phyloP scores from a whole-genome alignment of 2,888 invertebrate genomes.

The Gnatocerus cornutus region DNA sequence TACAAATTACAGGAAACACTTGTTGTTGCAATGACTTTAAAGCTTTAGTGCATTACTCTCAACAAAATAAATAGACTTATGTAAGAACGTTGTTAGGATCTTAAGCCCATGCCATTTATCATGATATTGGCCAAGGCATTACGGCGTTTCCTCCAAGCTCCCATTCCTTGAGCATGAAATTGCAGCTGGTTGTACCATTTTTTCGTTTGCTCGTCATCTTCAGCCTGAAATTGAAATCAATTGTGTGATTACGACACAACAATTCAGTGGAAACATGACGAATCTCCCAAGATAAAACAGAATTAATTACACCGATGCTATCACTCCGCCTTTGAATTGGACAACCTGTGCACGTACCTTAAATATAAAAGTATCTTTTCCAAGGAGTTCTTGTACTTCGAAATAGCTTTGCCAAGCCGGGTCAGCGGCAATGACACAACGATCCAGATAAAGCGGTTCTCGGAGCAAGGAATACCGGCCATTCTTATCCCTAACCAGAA shows the following conservation, averaged over 20 bases:
- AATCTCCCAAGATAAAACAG: constrained; percentile 15
- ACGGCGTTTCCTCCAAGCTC: constrained; percentile 92
- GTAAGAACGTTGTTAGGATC: constrained; percentile 61
- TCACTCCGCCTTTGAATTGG: neutral
- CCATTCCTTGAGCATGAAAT: constrained; percentile 92
- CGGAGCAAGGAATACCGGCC: constrained; percentile 89
- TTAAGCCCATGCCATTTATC: constrained; percentile 86
- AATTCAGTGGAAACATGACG: constrained; percentile 3
- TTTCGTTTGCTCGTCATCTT: constrained; percentile 88
- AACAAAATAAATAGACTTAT: constrained; percentile 48
- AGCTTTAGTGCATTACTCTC: constrained; percentile 47
- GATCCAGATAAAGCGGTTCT: constrained; percentile 92
- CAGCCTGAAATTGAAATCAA: constrained; percentile 78
- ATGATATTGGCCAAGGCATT: constrained; percentile 98
- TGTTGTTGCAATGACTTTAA: constrained; percentile 51
- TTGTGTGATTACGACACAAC: neutral
- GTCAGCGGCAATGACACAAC: constrained; percentile 93
- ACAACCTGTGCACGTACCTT: constrained; percentile 77
- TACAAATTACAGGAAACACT: constrained; percentile 45
- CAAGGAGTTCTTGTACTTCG: constrained; percentile 93
- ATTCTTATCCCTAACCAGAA: constrained; percentile 92
- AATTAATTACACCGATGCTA: neutral
- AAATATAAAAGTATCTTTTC: constrained; percentile 94
- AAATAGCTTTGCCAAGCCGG: constrained; percentile 95
- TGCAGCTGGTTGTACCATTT: constrained; percentile 94